Evolutionary conservation across 2,888 invertebrate genomes (phyloP).

Genomic region (Zhengitettix transpicula): DNA sequence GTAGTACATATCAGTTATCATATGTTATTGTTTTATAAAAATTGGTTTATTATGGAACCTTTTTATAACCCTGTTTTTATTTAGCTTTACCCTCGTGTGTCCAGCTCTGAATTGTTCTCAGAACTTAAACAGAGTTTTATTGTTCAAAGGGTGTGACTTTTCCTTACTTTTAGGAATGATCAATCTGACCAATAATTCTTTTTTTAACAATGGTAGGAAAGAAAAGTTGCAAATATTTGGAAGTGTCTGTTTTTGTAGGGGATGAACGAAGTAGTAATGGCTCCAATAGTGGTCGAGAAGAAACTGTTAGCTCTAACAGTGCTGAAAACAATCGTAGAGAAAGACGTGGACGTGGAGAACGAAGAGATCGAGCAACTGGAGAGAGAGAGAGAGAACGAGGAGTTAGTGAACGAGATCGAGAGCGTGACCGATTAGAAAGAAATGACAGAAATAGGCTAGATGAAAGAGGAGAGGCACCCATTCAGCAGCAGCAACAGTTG

Average conservation of each 20-base stretch:
- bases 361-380: slow-evolving; percentile 9
- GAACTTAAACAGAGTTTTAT: no score
- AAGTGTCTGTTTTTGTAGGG: neutral
- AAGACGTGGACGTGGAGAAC: slow-evolving; percentile 15
- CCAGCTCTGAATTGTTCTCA: no score
- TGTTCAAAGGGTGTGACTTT: no score
- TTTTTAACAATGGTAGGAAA: no score
- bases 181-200: no score
- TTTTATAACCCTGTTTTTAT: no score
- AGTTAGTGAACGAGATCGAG: slow-evolving; percentile 12
- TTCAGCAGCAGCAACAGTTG: slow-evolving; percentile 2
- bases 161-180: no score
- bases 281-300: slow-evolving; percentile 1
- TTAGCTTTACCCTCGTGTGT: no score
- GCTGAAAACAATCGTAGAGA: slow-evolving; percentile 14
- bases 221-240: no score
- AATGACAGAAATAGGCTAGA: slow-evolving; percentile 4
- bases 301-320: slow-evolving; percentile 12
- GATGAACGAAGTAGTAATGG: neutral
- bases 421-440: slow-evolving; percentile 12
- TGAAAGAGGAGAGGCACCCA: slow-evolving; percentile 7
- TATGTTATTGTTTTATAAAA: no score
- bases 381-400: slow-evolving; percentile 12
- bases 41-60: no score
- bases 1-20: no score